Percentiles rank a stretch among this genome's conserved stretches.
Evolutionary conservation across 2,113 vertebrate species (phyloP).

Genomic region (Microtus montanus): DNA sequence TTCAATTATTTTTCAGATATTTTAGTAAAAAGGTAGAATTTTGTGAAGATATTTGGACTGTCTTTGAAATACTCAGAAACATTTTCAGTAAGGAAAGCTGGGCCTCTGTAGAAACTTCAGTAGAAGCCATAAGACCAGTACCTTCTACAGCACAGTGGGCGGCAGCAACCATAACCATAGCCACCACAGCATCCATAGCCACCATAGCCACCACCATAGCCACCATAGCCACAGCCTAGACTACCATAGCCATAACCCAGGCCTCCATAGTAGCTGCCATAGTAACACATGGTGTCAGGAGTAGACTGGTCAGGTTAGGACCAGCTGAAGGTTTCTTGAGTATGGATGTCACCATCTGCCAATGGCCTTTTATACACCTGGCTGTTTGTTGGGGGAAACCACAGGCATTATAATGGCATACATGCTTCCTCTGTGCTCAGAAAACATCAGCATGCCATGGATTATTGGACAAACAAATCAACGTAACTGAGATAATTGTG

Average conservation of each 20-base stretch:
- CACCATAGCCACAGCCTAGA: neutral
- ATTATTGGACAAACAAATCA: neutral
- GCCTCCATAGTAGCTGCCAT: neutral
- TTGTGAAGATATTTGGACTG: neutral
- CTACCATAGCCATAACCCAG: neutral
- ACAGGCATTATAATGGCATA: neutral
- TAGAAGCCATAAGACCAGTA: constrained; percentile 17
- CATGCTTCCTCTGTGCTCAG: neutral
- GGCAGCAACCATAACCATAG: neutral
- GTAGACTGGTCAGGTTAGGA: neutral
- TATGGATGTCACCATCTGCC: neutral
- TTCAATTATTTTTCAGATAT: neutral
- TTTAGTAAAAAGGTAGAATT: neutral
- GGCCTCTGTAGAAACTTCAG: neutral
- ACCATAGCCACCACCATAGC: neutral
- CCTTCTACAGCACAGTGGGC: neutral
- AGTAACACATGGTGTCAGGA: constrained; percentile 22
- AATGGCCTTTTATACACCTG: neutral
- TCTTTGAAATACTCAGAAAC: neutral
- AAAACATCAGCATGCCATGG: neutral
- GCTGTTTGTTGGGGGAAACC: neutral
- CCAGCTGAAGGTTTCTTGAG: neutral
- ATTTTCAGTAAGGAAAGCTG: neutral
- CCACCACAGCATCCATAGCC: neutral
- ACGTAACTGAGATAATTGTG: neutral